Evolutionary conservation across 1,140 invertebrate species (phyloP), one percentile per base, ranked within the genome.

Genomic region (Panulirus ornatus): DNA sequence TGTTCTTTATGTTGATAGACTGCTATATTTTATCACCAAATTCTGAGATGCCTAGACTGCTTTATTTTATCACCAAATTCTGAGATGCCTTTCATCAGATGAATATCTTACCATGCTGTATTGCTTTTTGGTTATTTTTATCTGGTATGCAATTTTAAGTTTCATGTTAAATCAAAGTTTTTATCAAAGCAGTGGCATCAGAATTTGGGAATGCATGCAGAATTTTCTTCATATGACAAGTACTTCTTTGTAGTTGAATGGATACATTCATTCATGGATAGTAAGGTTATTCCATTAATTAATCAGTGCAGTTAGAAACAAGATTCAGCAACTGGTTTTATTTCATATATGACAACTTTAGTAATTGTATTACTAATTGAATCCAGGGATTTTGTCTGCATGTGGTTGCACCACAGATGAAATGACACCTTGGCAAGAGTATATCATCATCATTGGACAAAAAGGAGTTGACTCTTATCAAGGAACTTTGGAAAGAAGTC

Each of bases 271-370:
- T 66, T 30, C 58, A 0, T 66, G 58, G 30, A 30, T 66, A 8
- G 27, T 66, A 66, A 22, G 58, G 58, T 1, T 3, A 5, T n/a
- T 30, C 58, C 19, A 16, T 58, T n/a, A 22, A 16, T 5, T 19
- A 58, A 22, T 58, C 54, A n/a, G 3, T 58, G 54, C 27, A 66
- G 30, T 27, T 8, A 30, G 58, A 66, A 66, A 30, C n/a, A 30
- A 66, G 58, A 66, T 66, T 66, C 58, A 66, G n/a, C 58, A 66
- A 11, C 27, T 66, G 58, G n/a, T n/a, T n/a, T n/a, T n/a, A n/a
- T n/a, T n/a, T n/a, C n/a, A n/a, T n/a, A n/a, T n/a, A n/a, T n/a
- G n/a, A n/a, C n/a, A n/a, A n/a, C n/a, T n/a, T n/a, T n/a, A n/a
- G n/a, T n/a, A n/a, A n/a, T n/a, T n/a, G n/a, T n/a, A n/a, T n/a